Evolutionary conservation across 2,888 invertebrate genomes (phyloP).

Genomic region (Cataglyphis rosenhaueri): DNA sequence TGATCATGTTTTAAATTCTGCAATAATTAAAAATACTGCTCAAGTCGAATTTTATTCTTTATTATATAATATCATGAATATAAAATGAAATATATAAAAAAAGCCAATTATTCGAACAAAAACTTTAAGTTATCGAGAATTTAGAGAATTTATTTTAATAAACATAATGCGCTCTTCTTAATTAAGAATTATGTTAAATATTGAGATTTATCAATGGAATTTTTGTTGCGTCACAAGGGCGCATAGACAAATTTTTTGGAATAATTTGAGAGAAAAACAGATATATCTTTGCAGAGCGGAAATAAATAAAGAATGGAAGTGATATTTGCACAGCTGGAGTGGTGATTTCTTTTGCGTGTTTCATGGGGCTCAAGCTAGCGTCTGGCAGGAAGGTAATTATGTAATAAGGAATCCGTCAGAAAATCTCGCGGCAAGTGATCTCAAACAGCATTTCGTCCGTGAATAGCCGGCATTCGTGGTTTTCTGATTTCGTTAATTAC

Average conservation of each 20-base stretch:
- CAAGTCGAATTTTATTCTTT: neutral
- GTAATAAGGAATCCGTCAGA: slow-evolving; percentile 66
- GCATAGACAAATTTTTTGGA: slow-evolving; percentile 7
- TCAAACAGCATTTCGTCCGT: slow-evolving; percentile 41
- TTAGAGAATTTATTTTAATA: neutral
- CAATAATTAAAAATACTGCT: neutral
- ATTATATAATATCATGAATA: neutral
- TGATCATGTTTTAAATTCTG: neutral
- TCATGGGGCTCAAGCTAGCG: slow-evolving; percentile 42
- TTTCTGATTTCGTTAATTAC: slow-evolving; percentile 64
- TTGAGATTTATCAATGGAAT: neutral
- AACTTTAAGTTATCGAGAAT: no score
- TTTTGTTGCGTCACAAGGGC: neutral
- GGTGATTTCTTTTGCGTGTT: slow-evolving; percentile 57
- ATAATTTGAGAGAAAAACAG: neutral
- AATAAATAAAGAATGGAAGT: slow-evolving; percentile 65
- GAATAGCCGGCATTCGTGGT: slow-evolving; percentile 62
- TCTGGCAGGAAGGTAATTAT: slow-evolving; percentile 55
- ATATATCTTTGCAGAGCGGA: slow-evolving; percentile 48
- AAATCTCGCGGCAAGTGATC: slow-evolving; percentile 33
- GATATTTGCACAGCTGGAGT: slow-evolving; percentile 62
- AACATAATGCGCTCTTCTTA: neutral
- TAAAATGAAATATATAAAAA: neutral
- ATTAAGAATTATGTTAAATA: neutral
- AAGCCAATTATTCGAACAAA: neutral